Evolutionary conservation across 2,113 vertebrate genomes (phyloP).

Genomic region (Carassius carassius): DNA sequence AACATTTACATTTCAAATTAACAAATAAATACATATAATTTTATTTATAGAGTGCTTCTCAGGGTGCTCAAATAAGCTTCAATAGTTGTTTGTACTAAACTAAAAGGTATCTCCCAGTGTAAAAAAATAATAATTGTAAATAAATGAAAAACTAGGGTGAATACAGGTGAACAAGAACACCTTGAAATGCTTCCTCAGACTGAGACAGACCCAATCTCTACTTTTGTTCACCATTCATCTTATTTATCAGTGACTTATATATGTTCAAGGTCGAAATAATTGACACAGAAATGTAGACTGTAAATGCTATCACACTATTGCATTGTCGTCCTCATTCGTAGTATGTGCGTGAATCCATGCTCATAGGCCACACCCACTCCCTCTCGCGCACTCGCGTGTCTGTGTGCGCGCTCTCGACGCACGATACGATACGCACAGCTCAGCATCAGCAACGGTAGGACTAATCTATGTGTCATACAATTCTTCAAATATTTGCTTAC

Average conservation of each 20-base stretch:
- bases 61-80: background rate
- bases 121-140: too few relatives aligned
- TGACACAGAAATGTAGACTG: background rate
- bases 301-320: background rate
- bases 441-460: constrained; percentile 52
- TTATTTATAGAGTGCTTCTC: background rate
- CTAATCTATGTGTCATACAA: constrained; percentile 12
- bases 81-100: background rate
- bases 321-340: background rate
- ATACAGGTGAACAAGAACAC: background rate
- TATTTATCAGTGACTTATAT: background rate
- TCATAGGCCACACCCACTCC: constrained; percentile 50
- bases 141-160: background rate
- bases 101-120: background rate
- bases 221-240: background rate
- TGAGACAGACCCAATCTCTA: background rate
- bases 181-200: background rate
- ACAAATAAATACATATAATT: too few relatives aligned
- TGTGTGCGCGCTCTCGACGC: constrained; percentile 47
- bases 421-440: constrained; percentile 32
- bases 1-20: too few relatives aligned
- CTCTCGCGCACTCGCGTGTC: constrained; percentile 39
- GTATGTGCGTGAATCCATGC: background rate
- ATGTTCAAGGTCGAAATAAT: background rate
- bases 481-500: background rate